These are phyloP conservation scores for Danio kyathit DNA, from an alignment of 2,797 vertebrate genomes.

Conservation along the genomic window DNA sequence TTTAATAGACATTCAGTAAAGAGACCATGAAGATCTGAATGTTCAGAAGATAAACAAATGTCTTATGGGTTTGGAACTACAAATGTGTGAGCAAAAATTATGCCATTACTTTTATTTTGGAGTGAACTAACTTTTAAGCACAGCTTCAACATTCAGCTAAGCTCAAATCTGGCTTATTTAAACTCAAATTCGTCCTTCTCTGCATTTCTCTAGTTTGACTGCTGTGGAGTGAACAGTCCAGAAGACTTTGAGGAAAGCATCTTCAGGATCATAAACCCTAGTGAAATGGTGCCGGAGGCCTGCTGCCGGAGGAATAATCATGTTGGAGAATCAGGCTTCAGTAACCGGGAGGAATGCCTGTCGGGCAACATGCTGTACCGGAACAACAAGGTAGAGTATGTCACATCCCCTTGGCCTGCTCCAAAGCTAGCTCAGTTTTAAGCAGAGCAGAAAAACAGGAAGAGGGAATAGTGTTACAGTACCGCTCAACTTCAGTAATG, in stretches of 20 bases:
- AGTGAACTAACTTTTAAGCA: too few relatives aligned
- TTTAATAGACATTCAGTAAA: too few relatives aligned
- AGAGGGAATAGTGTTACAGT: slow-evolving; percentile 62
- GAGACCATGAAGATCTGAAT: too few relatives aligned
- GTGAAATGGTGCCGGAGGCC: slow-evolving; percentile 81
- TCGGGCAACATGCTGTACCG: slow-evolving; percentile 84
- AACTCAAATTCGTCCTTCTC: slow-evolving; percentile 19
- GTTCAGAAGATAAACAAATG: too few relatives aligned
- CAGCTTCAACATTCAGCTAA: background rate
- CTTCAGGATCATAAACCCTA: slow-evolving; percentile 75
- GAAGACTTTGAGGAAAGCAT: slow-evolving; percentile 90
- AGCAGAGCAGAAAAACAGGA: slow-evolving; percentile 69
- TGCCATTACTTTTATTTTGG: too few relatives aligned
- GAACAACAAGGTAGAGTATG: slow-evolving; percentile 87
- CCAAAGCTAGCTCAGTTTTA: slow-evolving; percentile 60
- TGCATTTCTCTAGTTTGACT: slow-evolving; percentile 85
- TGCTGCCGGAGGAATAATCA: slow-evolving; percentile 87
- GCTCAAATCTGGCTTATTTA: background rate
- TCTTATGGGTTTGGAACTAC: too few relatives aligned
- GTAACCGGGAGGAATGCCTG: slow-evolving; percentile 86
- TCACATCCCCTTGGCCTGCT: slow-evolving; percentile 41
- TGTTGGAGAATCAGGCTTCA: slow-evolving; percentile 74
- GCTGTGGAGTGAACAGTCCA: slow-evolving; percentile 94
- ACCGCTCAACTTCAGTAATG: slow-evolving; percentile 64
- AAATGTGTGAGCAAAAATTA: too few relatives aligned